Conservation (phyloP, 1,140 invertebrate species). For the Cotesia vestalis region DNA sequence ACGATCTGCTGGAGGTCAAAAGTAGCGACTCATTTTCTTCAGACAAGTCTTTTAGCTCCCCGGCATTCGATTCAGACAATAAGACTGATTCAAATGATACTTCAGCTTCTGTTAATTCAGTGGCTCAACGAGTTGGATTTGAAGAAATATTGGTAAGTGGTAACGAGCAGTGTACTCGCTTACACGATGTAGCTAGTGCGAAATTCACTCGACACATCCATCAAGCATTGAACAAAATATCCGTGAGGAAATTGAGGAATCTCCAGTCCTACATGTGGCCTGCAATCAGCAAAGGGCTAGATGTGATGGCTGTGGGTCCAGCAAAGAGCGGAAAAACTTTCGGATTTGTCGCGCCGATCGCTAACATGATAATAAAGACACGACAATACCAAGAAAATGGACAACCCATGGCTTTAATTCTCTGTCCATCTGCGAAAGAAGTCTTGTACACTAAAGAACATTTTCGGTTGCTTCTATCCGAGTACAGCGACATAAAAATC, state of each 20-base stretch:
- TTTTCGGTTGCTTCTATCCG: slow-evolving; percentile 45
- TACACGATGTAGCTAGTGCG: slow-evolving; percentile 45
- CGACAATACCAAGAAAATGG: slow-evolving; percentile 37
- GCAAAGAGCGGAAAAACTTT: slow-evolving; percentile 56
- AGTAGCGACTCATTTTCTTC: background rate
- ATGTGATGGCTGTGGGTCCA: slow-evolving; percentile 54
- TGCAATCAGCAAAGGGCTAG: slow-evolving; percentile 54
- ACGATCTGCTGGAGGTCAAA: background rate
- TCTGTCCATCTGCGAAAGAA: slow-evolving; percentile 54
- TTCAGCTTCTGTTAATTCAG: slow-evolving; percentile 8
- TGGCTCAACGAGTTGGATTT: slow-evolving; percentile 33
- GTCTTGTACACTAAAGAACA: slow-evolving; percentile 46
- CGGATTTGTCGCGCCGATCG: slow-evolving; percentile 53
- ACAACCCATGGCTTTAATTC: slow-evolving; percentile 49
- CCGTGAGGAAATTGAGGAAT: slow-evolving; percentile 37
- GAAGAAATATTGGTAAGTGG: slow-evolving; percentile 54
- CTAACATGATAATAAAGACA: slow-evolving; percentile 44
- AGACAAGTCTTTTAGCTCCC: too few species aligned
- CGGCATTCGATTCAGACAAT: too few species aligned
- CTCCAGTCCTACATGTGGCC: slow-evolving; percentile 63
- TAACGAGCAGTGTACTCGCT: slow-evolving; percentile 41
- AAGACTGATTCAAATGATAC: background rate
- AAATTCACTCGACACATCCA: slow-evolving; percentile 51
- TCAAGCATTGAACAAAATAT: slow-evolving; percentile 40
- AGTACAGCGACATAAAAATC: slow-evolving; percentile 42